phyloP scores from a whole-genome alignment of 2,888 invertebrate species.

The Patella pellucida region DNA sequence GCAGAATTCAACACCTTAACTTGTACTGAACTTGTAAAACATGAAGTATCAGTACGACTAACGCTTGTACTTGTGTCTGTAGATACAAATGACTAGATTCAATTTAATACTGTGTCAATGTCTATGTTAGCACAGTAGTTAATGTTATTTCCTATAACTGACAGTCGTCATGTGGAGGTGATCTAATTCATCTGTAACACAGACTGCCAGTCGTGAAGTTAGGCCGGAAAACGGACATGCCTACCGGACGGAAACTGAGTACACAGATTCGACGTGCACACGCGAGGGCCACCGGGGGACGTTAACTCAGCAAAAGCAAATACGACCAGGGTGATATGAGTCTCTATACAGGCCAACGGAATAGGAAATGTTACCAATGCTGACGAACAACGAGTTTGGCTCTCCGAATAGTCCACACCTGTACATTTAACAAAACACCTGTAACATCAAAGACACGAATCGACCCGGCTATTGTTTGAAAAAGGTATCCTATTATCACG shows the following conservation, averaged over 20 bases:
- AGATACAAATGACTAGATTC: too few relatives aligned
- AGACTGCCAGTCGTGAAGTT: neutral
- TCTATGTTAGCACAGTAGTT: conserved; percentile 2
- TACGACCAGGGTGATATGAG: neutral
- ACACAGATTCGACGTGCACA: neutral
- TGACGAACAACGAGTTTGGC: conserved; percentile 13
- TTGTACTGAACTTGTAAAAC: too few relatives aligned
- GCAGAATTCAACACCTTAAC: too few relatives aligned
- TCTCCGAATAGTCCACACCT: conserved; percentile 24
- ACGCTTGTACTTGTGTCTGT: too few relatives aligned
- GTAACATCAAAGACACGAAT: conserved; percentile 22
- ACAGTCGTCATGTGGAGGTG: neutral
- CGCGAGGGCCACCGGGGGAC: neutral
- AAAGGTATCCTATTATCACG: conserved; percentile 21
- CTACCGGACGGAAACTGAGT: neutral
- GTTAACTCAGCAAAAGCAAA: neutral
- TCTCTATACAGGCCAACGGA: neutral
- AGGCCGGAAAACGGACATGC: neutral
- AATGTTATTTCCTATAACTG: conserved; percentile 2
- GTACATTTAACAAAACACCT: conserved; percentile 24
- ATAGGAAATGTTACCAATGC: conserved; percentile 24
- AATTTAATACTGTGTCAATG: neutral
- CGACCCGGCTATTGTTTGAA: conserved; percentile 19
- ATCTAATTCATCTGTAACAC: neutral
- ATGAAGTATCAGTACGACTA: too few relatives aligned